Evolutionary conservation across 2,888 invertebrate species (phyloP).

Genomic region (Standfussiana lucernea): DNA sequence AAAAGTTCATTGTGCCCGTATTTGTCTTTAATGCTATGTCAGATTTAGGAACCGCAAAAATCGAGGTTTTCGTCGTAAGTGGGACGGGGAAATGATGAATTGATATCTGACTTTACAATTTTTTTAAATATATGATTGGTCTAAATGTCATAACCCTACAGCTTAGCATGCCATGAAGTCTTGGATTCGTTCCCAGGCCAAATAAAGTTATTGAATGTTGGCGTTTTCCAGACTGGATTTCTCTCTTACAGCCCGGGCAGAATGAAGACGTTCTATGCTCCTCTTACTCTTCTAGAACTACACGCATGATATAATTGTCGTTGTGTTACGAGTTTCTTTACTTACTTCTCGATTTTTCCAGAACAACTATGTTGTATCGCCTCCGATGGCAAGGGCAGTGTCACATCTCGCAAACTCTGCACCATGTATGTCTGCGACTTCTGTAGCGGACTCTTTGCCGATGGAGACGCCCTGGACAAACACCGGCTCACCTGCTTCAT

Average conservation of each 20-base stretch:
- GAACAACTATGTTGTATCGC: slow-evolving; percentile 85
- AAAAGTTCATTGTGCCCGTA: slow-evolving; percentile 35
- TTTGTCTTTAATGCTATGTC: slow-evolving; percentile 14
- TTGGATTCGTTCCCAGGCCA: not conserved
- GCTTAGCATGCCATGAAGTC: not conserved
- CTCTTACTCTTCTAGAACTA: not conserved
- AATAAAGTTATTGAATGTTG: not conserved
- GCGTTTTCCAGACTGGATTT: not conserved
- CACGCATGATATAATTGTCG: not conserved
- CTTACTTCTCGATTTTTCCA: slow-evolving; percentile 55
- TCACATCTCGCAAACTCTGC: slow-evolving; percentile 77
- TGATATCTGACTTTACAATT: not conserved
- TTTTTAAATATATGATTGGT: not conserved
- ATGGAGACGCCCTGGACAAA: slow-evolving; percentile 82
- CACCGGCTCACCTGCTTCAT: slow-evolving; percentile 79
- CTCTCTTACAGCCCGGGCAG: not conserved
- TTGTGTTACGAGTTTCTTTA: not conserved
- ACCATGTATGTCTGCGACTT: slow-evolving; percentile 87
- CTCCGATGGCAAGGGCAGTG: slow-evolving; percentile 77
- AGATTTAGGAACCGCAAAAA: slow-evolving; percentile 12
- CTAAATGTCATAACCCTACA: not conserved
- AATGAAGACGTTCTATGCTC: not conserved
- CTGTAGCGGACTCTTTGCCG: slow-evolving; percentile 85
- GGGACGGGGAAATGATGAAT: not conserved
- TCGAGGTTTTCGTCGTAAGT: not conserved